phyloP scores from a whole-genome alignment of 2,888 invertebrate genomes.

The Callinectes sapidus region DNA sequence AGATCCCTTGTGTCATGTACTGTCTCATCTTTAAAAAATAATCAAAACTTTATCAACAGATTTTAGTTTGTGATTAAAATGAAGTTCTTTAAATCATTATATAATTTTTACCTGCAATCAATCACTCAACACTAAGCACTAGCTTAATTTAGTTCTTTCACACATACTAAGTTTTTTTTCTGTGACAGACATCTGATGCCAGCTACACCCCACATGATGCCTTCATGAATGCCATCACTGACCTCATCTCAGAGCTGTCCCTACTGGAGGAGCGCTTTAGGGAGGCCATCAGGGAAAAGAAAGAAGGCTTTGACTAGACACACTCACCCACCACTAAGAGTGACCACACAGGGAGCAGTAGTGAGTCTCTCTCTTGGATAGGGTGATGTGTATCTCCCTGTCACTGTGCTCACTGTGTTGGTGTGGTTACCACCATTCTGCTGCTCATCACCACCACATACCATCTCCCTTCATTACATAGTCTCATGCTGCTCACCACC shows the following conservation, averaged over 20 bases:
- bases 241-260: conserved; percentile 96
- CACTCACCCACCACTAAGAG: background rate
- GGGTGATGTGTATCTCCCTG: background rate
- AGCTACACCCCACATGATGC: conserved; percentile 96
- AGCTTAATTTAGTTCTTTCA: too few species aligned
- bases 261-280: conserved; percentile 97
- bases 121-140: too few species aligned
- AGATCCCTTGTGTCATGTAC: background rate
- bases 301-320: conserved; percentile 69
- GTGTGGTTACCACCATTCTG: background rate
- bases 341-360: background rate
- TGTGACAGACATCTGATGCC: conserved; percentile 83
- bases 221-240: conserved; percentile 97
- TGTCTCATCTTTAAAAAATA: background rate
- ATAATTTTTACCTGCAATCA: too few species aligned
- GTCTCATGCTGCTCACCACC: background rate
- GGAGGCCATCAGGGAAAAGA: conserved; percentile 76
- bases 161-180: background rate
- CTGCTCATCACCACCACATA: background rate
- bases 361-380: too few species aligned
- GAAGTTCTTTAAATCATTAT: too few species aligned
- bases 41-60: too few species aligned
- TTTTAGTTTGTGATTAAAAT: too few species aligned
- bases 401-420: background rate
- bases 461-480: background rate